Evolutionary conservation across 2,888 invertebrate genomes (phyloP), one percentile per base, ranked within the genome.

Genomic region (Drosophila longiperda): DNA sequence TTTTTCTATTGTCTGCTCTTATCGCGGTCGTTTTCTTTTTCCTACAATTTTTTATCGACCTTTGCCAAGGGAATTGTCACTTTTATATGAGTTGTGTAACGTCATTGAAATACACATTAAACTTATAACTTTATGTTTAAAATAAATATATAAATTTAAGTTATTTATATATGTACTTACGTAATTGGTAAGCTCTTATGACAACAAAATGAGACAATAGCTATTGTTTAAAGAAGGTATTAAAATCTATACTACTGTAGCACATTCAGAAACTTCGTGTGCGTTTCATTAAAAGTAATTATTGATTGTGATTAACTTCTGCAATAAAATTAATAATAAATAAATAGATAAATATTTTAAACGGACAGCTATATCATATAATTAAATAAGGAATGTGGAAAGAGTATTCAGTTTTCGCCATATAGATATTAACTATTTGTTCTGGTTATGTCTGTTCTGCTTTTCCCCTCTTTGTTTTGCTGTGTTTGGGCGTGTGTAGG

Each of bases 11-110:
- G 64, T 73, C 68, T 78, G 54, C 59, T 38, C 79, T 87, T 83
- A 83, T 87, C 87, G 75, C 73, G 62, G 49, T 66, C 66, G 63
- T 74, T 40, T n/a, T 62, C 75, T 68, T 61, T 68, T 64, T 70
- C 75, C 83, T 74, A 86, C 71, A 72, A 87, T 82, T 85, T 87
- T 84, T 87, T 40, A 55, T 55, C 20, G 42, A 23, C 20, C 42
- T 32, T 32, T 32, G 29, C 11, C 1, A 3, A 15, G 20, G 32
- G 42, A 32, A 32, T 45, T 15, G 5, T 1, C n/a, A 20, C 20
- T 57, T 57, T 32, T 9, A 9, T 5, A 40, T 12, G 15, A 29
- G 17, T n/a, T 55, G 29, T 20, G 40, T 20, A 8, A 20, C 29
- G 34, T 29, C 2, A 15, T 40, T 32, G 9, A 20, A 20, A 29